Evolutionary conservation across 2,113 vertebrate genomes (phyloP), one percentile per base, ranked within the genome.

Genomic region (Toxotes jaculatrix): DNA sequence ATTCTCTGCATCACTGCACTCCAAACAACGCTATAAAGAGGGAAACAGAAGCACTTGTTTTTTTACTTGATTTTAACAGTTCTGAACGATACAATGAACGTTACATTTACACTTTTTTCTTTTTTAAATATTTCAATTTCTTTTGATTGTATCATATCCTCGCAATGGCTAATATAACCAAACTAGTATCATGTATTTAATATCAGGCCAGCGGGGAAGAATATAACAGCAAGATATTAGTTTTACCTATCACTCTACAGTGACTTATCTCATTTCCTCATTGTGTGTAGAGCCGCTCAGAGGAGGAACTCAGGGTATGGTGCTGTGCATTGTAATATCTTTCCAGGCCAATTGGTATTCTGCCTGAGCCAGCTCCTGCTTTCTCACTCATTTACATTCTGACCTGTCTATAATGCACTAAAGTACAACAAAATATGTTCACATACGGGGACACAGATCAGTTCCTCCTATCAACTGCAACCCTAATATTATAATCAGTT

Each of bases 281-380:
- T 77, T 74, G 70, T 80, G 65, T 67, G 74, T 55, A 16, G 67
- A 83, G 63, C n/a, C 19, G 34, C 80, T 80, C 60, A n/a, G 74
- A 80, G 56, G 66, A 80, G 73, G 42, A 82, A 62, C 31, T 80
- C 31, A 19, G 68, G 36, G 53, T 53, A 72, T 11, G 40, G 27
- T 45, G 77, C 61, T 64, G 23, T 78, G 83, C 77, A 88, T 83
- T 76, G 67, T 71, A 91, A 88, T 86, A 69, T 75, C 67, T 69
- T 74, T 69, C 16, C 74, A 55, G 57, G 64, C 75, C 76, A 40
- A 89, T 87, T 93, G 74, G 59, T 87, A 91, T 90, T 88, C 89
- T 59, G 76, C 13, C 38, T 21, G 57, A 79, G 64, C 67, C 27
- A 62, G 75, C 32, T 78, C 65, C 63, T n/a, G 23, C 65, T 80